A percentile compares a stretch with the other conserved stretches of the same genome.
These are phyloP conservation scores for Eucera pruinosa DNA, from an alignment of 2,888 invertebrate species.

Conservation along the genomic window DNA sequence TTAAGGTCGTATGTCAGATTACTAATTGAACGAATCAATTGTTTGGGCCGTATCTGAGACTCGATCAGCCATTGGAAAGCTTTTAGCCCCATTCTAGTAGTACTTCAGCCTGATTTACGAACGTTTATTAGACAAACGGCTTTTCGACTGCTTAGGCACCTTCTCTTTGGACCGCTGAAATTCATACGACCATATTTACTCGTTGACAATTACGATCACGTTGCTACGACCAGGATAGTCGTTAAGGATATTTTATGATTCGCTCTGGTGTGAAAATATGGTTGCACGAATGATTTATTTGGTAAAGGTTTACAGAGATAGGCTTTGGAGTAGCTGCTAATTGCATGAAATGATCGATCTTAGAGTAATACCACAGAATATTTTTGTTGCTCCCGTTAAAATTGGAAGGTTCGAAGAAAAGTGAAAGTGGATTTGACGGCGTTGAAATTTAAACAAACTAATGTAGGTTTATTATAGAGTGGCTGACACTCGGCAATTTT, in stretches of 20 bases:
- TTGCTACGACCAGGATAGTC: neutral
- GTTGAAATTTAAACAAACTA: neutral
- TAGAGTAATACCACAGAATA: neutral
- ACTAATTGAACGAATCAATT: constrained; percentile 78
- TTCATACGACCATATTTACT: constrained; percentile 23
- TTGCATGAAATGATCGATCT: neutral
- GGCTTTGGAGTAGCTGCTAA: neutral
- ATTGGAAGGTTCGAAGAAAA: neutral
- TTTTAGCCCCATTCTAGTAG: constrained; percentile 56
- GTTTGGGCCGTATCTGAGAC: constrained; percentile 60
- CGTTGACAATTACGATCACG: constrained; percentile 47
- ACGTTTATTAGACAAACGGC: constrained; percentile 66
- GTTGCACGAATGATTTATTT: constrained; percentile 7
- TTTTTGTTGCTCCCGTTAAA: neutral
- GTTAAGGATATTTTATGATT: constrained; percentile 33
- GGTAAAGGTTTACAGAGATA: too few species aligned
- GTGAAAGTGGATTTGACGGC: neutral
- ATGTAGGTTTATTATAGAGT: too few species aligned
- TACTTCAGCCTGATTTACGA: constrained; percentile 61
- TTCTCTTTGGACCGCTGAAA: constrained; percentile 4
- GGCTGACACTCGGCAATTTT: neutral
- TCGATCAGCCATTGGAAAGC: constrained; percentile 63
- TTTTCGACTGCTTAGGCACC: constrained; percentile 23
- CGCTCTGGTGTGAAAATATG: constrained; percentile 4
- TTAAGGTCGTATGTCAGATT: constrained; percentile 62